Conservation (phyloP, 2,888 invertebrate genomes). For the Dolomedes plantarius region DNA sequence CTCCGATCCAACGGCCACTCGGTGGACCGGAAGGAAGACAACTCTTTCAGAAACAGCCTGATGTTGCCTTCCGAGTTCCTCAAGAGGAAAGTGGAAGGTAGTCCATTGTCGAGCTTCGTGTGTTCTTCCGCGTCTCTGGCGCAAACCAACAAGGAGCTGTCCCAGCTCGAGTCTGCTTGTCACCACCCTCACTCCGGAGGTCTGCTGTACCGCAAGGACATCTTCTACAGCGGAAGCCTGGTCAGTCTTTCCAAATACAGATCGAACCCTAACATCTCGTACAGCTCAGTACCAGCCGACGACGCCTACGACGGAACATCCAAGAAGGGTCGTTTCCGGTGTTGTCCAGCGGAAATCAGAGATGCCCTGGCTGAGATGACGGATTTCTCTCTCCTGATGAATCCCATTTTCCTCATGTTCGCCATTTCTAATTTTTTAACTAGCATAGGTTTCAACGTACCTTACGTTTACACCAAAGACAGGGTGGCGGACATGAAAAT, state of each 20-base stretch:
- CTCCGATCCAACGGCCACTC: constrained; percentile 33
- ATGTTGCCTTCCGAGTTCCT: constrained; percentile 56
- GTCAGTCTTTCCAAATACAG: constrained; percentile 79
- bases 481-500: constrained; percentile 83
- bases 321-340: constrained; percentile 22
- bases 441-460: constrained; percentile 95
- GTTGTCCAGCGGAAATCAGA: constrained; percentile 83
- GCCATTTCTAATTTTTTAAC: constrained; percentile 95
- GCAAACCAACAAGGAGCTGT: constrained; percentile 66
- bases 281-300: constrained; percentile 19
- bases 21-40: constrained; percentile 16
- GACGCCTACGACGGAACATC: background rate
- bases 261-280: constrained; percentile 74
- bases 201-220: constrained; percentile 90
- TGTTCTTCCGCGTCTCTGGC: constrained; percentile 67
- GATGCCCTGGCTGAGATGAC: constrained; percentile 84
- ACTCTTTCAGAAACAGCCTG: constrained; percentile 35
- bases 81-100: constrained; percentile 60
- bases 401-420: constrained; percentile 92
- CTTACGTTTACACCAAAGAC: constrained; percentile 90
- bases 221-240: constrained; percentile 90
- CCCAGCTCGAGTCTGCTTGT: constrained; percentile 36
- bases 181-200: constrained; percentile 78
- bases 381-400: constrained; percentile 87
- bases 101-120: constrained; percentile 60